Conservation (phyloP, 30 jellyfish, hydroid and myxozoan species). For the Calvadosia cruxmelitensis region DNA sequence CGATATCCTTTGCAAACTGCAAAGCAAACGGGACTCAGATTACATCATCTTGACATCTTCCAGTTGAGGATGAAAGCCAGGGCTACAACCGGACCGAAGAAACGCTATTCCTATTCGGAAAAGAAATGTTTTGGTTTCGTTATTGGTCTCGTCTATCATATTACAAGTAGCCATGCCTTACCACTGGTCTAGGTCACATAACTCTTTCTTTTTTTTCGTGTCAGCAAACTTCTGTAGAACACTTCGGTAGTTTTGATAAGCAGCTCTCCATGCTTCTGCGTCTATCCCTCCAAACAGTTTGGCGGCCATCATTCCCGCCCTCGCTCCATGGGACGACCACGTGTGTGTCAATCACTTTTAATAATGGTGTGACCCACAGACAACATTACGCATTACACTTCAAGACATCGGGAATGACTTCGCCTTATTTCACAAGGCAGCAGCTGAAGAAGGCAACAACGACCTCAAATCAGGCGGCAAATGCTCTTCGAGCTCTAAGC, state of each 20-base stretch:
- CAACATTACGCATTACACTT: neutral
- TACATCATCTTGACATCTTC: too few relatives aligned
- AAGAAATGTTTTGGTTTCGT: too few relatives aligned
- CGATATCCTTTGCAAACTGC: too few relatives aligned
- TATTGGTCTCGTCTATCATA: too few relatives aligned
- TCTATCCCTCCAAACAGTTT: constrained; percentile 33
- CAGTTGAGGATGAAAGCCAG: too few relatives aligned
- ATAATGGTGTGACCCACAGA: neutral
- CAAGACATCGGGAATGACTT: constrained; percentile 10
- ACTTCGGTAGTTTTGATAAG: constrained; percentile 13
- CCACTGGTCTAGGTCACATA: constrained; percentile 50
- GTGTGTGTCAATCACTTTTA: constrained; percentile 8
- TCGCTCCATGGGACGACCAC: neutral
- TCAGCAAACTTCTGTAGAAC: constrained; percentile 30
- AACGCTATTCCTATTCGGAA: too few relatives aligned
- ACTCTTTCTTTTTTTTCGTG: constrained; percentile 42
- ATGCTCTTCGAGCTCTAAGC: constrained; percentile 13
- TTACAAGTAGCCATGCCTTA: constrained; percentile 14
- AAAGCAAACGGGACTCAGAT: too few relatives aligned
- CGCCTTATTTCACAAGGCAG: constrained; percentile 31
- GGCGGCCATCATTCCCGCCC: constrained; percentile 17
- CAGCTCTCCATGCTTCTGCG: constrained; percentile 23
- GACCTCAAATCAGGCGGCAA: constrained; percentile 30
- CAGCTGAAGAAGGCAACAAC: constrained; percentile 8
- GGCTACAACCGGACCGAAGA: too few relatives aligned